These are phyloP conservation scores for Leptoclinus maculatus DNA, from an alignment of 2,797 vertebrate species.

Conservation along the genomic window DNA sequence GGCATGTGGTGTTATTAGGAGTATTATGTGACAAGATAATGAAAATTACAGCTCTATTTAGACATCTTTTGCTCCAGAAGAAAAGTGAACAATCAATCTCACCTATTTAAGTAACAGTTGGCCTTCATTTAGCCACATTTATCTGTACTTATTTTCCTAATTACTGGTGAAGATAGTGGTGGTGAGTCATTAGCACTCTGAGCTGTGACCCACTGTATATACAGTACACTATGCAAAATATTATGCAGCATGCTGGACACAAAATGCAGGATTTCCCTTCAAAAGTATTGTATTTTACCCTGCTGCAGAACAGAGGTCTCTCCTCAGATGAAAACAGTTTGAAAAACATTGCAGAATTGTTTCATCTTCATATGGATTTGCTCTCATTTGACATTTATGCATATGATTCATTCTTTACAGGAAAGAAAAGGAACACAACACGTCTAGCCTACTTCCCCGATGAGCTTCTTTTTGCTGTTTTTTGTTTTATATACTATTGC, in stretches of 20 bases:
- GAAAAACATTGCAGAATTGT: neutral
- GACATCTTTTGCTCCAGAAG: neutral
- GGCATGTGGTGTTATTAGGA: conserved; percentile 7
- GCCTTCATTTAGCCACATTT: conserved; percentile 1
- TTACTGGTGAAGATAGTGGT: neutral
- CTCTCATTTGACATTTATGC: conserved; percentile 22
- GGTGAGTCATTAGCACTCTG: conserved; percentile 1
- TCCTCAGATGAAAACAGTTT: neutral
- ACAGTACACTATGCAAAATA: neutral
- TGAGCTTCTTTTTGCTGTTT: neutral
- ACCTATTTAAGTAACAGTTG: neutral
- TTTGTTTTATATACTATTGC: neutral
- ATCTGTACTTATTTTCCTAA: neutral
- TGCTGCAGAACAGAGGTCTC: neutral
- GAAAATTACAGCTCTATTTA: neutral
- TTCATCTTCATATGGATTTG: conserved; percentile 11
- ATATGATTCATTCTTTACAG: conserved; percentile 23
- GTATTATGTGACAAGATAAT: conserved; percentile 32
- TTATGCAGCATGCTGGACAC: no score
- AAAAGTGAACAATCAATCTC: conserved; percentile 5
- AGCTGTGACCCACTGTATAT: neutral
- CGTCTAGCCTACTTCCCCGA: neutral
- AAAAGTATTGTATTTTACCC: accelerated
- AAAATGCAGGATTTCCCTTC: neutral
- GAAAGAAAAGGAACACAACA: conserved; percentile 4